Evolutionary conservation across 2,113 vertebrate genomes (phyloP).

Genomic region (Macrotis lagotis): DNA sequence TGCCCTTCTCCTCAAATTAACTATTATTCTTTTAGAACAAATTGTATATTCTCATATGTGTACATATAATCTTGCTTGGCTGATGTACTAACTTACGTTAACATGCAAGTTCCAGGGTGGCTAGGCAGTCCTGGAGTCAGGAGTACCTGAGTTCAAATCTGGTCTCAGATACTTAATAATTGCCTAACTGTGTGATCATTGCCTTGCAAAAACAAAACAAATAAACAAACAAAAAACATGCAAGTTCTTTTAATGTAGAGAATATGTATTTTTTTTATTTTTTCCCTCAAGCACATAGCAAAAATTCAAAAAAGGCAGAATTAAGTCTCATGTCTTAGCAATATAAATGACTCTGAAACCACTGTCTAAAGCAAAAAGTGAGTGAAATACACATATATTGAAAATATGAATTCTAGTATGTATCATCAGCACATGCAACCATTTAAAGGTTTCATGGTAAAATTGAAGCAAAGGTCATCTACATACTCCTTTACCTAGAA

Average conservation of each 20-base stretch:
- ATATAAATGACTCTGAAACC: neutral
- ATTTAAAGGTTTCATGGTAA: neutral
- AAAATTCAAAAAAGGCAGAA: neutral
- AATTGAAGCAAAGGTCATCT: neutral
- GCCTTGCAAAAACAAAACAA: too few relatives aligned
- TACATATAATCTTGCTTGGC: neutral
- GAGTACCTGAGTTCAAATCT: too few relatives aligned
- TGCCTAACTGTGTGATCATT: too few relatives aligned
- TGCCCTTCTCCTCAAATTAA: neutral
- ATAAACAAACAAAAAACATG: too few relatives aligned
- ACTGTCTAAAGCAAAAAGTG: neutral
- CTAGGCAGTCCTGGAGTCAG: too few relatives aligned
- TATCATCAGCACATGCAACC: neutral
- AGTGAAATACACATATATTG: neutral
- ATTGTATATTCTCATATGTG: neutral
- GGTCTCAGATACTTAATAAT: too few relatives aligned
- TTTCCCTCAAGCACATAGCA: neutral
- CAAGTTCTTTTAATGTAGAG: too few relatives aligned
- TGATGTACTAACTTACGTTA: neutral
- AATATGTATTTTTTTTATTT: neutral
- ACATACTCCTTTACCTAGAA: neutral
- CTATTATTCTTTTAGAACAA: neutral
- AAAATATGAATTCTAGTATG: slow-evolving; percentile 26
- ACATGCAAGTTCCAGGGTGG: neutral
- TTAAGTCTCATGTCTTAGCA: neutral